These are phyloP conservation scores for Choloepus hoffmanni DNA, from an alignment of 2,113 vertebrate species.

Conservation along the genomic window DNA sequence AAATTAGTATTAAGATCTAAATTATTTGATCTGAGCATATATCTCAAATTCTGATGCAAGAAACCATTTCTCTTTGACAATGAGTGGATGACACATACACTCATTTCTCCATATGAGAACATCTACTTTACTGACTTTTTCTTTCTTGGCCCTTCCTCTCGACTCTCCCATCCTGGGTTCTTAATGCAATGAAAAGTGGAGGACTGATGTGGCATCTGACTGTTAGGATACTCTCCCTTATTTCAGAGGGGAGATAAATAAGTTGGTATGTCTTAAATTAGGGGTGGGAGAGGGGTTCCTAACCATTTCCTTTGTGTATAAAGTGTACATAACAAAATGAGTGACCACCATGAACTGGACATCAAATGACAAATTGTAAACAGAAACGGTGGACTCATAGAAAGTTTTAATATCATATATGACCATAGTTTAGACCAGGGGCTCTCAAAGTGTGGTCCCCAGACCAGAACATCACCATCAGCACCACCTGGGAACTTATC, in stretches of 20 bases:
- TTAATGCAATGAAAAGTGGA: neutral
- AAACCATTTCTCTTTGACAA: neutral
- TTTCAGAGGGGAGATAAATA: neutral
- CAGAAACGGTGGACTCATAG: neutral
- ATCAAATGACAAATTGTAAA: neutral
- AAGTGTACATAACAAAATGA: neutral
- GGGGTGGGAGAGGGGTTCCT: neutral
- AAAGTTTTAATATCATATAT: neutral
- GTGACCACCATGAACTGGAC: neutral
- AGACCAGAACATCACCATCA: neutral
- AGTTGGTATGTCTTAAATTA: neutral
- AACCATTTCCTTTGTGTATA: neutral
- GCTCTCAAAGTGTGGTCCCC: neutral
- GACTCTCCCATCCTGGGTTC: neutral
- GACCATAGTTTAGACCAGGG: neutral
- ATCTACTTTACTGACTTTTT: neutral
- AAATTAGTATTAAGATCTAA: neutral
- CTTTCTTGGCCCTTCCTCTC: neutral
- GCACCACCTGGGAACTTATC: neutral
- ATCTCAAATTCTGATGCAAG: neutral
- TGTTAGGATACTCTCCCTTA: neutral
- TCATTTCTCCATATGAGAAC: neutral
- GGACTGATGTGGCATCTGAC: neutral
- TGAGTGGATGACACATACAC: neutral
- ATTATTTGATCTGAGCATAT: neutral